Percentiles rank a stretch among this genome's conserved stretches.
These are phyloP conservation scores for Pilophorus perplexus DNA, from an alignment of 2,888 invertebrate genomes.

Conservation along the genomic window DNA sequence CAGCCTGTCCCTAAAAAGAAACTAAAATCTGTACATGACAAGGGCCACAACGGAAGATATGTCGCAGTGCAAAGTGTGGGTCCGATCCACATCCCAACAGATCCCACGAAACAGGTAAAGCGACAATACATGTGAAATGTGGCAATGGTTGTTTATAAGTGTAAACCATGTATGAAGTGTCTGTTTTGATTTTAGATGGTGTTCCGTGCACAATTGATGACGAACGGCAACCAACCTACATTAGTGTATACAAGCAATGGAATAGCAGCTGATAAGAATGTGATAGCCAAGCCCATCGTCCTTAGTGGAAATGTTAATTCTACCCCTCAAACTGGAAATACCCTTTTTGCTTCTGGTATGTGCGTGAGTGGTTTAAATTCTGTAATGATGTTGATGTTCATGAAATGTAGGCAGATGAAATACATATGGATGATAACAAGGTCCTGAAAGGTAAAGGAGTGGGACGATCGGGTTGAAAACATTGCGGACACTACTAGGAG, in stretches of 20 bases:
- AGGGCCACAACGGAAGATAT: constrained; percentile 39
- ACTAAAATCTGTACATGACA: constrained; percentile 35
- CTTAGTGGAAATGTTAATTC: constrained; percentile 35
- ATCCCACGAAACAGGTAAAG: constrained; percentile 50
- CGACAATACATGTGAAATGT: too few relatives aligned
- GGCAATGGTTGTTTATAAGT: too few relatives aligned
- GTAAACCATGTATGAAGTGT: too few relatives aligned
- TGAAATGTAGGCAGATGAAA: too few relatives aligned
- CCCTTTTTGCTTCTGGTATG: constrained; percentile 64
- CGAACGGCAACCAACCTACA: constrained; percentile 50
- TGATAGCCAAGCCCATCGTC: constrained; percentile 65
- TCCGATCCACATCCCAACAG: constrained; percentile 48
- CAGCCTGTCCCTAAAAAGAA: constrained; percentile 39
- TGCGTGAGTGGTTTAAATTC: not conserved
- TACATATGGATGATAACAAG: too few relatives aligned
- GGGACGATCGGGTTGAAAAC: too few relatives aligned
- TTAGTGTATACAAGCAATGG: constrained; percentile 56
- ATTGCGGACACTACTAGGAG: too few relatives aligned
- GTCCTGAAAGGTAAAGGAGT: too few relatives aligned
- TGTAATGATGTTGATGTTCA: not conserved
- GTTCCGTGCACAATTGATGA: constrained; percentile 62
- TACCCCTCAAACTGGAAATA: constrained; percentile 53
- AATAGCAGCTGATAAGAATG: constrained; percentile 46
- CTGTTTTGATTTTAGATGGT: constrained; percentile 58
- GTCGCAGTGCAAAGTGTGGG: constrained; percentile 48